Evolutionary conservation across 2,113 vertebrate genomes (phyloP).

Genomic region (Catagonus wagneri): DNA sequence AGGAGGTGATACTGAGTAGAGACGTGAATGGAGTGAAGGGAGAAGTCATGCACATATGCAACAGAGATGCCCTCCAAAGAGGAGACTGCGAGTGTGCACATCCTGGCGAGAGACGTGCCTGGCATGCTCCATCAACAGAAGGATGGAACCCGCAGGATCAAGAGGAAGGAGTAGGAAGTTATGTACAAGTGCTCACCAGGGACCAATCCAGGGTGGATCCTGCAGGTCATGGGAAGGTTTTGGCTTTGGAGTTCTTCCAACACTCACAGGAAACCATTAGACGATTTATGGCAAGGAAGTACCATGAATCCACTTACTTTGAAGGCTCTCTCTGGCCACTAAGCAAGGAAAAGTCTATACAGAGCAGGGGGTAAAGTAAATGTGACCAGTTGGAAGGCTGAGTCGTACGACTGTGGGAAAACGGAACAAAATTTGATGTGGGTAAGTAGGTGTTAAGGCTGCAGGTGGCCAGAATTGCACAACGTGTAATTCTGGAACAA

Average conservation of each 20-base stretch:
- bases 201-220: too few species aligned
- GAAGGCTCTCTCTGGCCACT: not conserved
- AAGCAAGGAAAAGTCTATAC: not conserved
- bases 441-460: not conserved
- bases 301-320: not conserved
- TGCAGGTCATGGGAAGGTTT: not conserved
- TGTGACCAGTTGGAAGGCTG: not conserved
- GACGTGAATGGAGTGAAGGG: not conserved
- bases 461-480: too few species aligned
- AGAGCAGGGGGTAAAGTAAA: not conserved
- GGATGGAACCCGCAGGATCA: too few species aligned
- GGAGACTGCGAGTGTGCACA: accelerated
- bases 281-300: not conserved
- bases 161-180: too few species aligned
- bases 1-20: not conserved
- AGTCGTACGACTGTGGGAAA: not conserved
- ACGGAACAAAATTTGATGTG: accelerated
- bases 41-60: accelerated
- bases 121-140: accelerated
- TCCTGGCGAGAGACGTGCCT: not conserved
- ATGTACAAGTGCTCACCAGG: accelerated
- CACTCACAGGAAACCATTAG: not conserved
- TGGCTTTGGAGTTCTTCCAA: not conserved
- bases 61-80: not conserved
- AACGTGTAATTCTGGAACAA: not conserved